Evolutionary conservation across 2,797 vertebrate genomes (phyloP).

Genomic region (Avahi laniger): DNA sequence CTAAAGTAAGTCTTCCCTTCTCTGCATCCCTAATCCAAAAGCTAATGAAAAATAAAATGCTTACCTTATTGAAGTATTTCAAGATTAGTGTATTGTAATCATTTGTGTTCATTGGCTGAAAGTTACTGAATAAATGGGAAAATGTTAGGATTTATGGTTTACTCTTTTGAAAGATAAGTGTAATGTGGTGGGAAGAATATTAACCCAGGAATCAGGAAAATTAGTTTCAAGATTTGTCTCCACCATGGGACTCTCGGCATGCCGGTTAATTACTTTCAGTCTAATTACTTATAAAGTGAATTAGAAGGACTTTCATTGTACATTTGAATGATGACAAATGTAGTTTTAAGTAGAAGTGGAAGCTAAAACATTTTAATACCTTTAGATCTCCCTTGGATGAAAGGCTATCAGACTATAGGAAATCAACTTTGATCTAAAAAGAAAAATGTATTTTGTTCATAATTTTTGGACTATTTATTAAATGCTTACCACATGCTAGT

Average conservation of each 20-base stretch:
- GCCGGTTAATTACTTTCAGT: background rate
- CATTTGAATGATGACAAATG: conserved; percentile 30
- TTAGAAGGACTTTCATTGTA: background rate
- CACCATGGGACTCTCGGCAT: background rate
- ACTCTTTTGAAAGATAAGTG: background rate
- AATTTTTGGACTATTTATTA: background rate
- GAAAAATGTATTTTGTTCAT: conserved; percentile 6
- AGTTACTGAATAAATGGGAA: background rate
- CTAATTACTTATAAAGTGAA: background rate
- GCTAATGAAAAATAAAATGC: background rate
- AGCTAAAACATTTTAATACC: conserved; percentile 5
- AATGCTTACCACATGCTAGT: background rate
- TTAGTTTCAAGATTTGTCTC: background rate
- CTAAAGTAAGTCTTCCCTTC: background rate
- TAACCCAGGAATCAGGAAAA: background rate
- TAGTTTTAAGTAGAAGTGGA: background rate
- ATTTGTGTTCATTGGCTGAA: background rate
- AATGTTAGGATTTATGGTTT: background rate
- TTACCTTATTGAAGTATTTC: background rate
- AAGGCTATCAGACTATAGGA: background rate
- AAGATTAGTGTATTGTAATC: background rate
- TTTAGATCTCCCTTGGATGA: background rate
- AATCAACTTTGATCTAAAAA: background rate
- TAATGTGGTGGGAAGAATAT: background rate
- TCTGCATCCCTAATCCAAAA: background rate